phyloP scores from a whole-genome alignment of 2,888 invertebrate species.

The Ceriagrion tenellum region DNA sequence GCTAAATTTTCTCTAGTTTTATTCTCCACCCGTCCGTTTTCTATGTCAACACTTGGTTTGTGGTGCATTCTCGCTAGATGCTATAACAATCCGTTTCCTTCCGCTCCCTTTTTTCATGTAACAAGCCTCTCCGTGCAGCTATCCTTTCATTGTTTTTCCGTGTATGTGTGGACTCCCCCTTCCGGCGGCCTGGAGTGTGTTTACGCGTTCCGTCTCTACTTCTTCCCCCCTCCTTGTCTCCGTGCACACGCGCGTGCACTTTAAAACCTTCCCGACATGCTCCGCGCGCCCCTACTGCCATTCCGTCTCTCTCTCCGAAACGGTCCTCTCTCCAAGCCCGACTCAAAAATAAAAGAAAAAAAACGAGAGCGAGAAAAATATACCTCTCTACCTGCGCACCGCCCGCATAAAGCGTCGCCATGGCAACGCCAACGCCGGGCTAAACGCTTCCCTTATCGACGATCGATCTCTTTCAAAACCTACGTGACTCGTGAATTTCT shows the following conservation, averaged over 20 bases:
- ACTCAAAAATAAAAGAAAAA: not conserved
- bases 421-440: not conserved
- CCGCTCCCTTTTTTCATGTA: not conserved
- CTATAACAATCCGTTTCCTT: not conserved
- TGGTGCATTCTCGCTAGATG: not conserved
- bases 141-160: not conserved
- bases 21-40: not conserved
- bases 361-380: not conserved
- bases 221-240: not conserved
- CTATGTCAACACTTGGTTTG: not conserved
- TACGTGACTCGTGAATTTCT: conserved; percentile 21
- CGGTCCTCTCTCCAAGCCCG: not conserved
- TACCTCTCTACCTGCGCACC: not conserved
- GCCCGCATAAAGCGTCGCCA: conserved; percentile 10
- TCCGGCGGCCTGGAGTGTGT: not conserved
- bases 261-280: not conserved
- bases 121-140: not conserved
- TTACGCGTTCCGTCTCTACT: not conserved
- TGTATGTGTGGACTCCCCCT: not conserved
- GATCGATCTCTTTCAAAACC: conserved; percentile 9
- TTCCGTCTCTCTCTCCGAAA: not conserved
- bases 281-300: not conserved
- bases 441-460: conserved; percentile 12
- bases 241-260: not conserved
- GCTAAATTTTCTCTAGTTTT: not conserved